These are phyloP conservation scores for Barypeithes pellucidus DNA, from an alignment of 2,888 invertebrate species.

Conservation along the genomic window DNA sequence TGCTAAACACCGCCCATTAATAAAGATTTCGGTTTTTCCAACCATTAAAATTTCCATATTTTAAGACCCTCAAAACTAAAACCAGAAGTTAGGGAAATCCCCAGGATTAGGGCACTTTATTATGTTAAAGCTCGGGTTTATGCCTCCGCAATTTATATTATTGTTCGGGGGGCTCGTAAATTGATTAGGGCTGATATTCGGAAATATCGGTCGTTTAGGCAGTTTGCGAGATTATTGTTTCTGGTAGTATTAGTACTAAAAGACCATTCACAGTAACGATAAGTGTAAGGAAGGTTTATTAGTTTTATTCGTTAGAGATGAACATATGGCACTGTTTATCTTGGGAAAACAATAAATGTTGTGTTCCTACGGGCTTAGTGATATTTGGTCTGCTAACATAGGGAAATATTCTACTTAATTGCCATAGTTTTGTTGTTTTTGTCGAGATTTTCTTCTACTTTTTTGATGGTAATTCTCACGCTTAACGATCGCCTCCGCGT, in stretches of 20 bases:
- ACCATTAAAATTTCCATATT: constrained; percentile 19
- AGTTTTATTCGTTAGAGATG: constrained; percentile 21
- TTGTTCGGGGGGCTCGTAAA: not conserved
- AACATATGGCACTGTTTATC: constrained; percentile 30
- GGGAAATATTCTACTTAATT: no score
- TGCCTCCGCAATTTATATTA: constrained; percentile 23
- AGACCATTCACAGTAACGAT: constrained; percentile 24
- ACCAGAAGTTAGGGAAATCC: constrained; percentile 35
- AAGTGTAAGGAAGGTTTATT: constrained; percentile 13
- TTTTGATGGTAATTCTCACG: no score
- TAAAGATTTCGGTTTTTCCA: constrained; percentile 19
- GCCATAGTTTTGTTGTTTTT: no score
- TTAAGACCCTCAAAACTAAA: constrained; percentile 18
- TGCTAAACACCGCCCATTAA: not conserved
- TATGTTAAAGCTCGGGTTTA: constrained; percentile 28
- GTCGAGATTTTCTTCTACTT: no score
- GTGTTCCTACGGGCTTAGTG: not conserved
- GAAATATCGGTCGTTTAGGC: constrained; percentile 20
- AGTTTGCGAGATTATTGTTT: constrained; percentile 27
- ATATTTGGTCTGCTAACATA: not conserved
- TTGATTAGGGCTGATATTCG: not conserved
- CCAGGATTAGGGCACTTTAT: constrained; percentile 33
- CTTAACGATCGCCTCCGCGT: no score
- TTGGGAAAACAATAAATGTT: constrained; percentile 14
- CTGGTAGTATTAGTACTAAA: constrained; percentile 23